A percentile compares a stretch with the other conserved stretches of the same genome.
phyloP scores from a whole-genome alignment of 2,888 invertebrate genomes.

The Pristionchus fissidentatus region DNA sequence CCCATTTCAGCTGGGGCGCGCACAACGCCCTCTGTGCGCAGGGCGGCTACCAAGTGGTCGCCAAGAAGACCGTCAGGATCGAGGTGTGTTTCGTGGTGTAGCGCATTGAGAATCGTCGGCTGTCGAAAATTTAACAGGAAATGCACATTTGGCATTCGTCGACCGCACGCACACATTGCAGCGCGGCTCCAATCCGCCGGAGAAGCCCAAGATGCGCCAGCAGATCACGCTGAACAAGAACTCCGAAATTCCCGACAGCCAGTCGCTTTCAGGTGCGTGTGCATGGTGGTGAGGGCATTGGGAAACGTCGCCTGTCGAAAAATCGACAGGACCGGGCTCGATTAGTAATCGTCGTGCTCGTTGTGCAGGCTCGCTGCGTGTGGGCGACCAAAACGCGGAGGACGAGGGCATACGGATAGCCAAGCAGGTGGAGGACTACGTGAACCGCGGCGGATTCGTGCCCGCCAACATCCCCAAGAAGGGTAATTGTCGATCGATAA shows the following conservation, averaged over 20 bases:
- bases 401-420: not conserved
- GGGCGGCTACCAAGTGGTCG: not conserved
- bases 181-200: not conserved
- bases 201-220: not conserved
- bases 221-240: not conserved
- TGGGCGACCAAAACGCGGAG: not conserved
- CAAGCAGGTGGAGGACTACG: not conserved
- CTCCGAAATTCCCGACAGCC: not conserved
- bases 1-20: not conserved
- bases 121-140: not conserved
- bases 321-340: not conserved
- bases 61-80: not conserved
- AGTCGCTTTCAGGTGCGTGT: not conserved
- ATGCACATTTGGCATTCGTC: not conserved
- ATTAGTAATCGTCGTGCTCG: not conserved
- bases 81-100: not conserved
- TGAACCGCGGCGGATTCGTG: not conserved
- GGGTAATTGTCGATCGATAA: not conserved
- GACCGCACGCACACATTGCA: not conserved
- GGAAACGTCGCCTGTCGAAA: constrained; percentile 17
- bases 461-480: not conserved
- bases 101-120: not conserved
- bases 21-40: not conserved
- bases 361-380: not conserved
- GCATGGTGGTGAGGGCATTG: not conserved